A percentile compares a stretch with the other conserved stretches of the same genome.
phyloP scores from a whole-genome alignment of 2,113 vertebrate species.

The Brienomyrus brachyistius region DNA sequence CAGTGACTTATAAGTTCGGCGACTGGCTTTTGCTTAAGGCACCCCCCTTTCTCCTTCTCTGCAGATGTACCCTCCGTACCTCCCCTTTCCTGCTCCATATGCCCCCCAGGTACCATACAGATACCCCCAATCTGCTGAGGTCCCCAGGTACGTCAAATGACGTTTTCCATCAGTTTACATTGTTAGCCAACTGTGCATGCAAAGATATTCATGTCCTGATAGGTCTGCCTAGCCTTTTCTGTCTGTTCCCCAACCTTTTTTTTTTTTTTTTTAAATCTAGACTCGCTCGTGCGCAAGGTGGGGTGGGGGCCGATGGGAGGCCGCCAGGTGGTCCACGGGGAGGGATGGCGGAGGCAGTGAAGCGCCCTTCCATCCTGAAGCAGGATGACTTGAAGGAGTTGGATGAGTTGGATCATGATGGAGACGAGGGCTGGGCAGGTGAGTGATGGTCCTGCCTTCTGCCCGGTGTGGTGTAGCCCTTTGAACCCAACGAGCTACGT shows the following conservation, averaged over 20 bases:
- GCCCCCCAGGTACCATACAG: conserved; percentile 83
- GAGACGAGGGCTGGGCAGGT: conserved; percentile 92
- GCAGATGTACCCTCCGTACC: conserved; percentile 85
- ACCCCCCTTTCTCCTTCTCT: conserved; percentile 12
- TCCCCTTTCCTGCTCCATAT: conserved; percentile 82
- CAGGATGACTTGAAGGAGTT: conserved; percentile 90
- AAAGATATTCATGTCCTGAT: background rate
- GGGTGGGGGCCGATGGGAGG: conserved; percentile 62
- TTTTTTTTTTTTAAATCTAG: conserved; percentile 40
- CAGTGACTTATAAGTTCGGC: background rate
- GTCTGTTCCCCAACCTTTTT: background rate
- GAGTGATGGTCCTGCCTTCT: background rate
- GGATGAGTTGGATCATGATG: conserved; percentile 84
- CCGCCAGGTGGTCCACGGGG: conserved; percentile 63
- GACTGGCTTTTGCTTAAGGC: background rate
- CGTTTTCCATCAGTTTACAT: background rate
- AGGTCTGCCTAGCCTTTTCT: background rate
- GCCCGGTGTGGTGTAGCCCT: background rate
- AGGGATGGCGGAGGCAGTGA: conserved; percentile 66
- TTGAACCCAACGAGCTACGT: background rate
- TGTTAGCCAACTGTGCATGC: too few relatives aligned
- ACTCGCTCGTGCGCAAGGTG: conserved; percentile 69
- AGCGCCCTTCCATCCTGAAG: conserved; percentile 83
- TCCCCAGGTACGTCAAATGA: conserved; percentile 63
- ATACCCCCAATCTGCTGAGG: conserved; percentile 74